phyloP scores from a whole-genome alignment of 2,113 vertebrate species.

The Pseudorectes ferrugineus region DNA sequence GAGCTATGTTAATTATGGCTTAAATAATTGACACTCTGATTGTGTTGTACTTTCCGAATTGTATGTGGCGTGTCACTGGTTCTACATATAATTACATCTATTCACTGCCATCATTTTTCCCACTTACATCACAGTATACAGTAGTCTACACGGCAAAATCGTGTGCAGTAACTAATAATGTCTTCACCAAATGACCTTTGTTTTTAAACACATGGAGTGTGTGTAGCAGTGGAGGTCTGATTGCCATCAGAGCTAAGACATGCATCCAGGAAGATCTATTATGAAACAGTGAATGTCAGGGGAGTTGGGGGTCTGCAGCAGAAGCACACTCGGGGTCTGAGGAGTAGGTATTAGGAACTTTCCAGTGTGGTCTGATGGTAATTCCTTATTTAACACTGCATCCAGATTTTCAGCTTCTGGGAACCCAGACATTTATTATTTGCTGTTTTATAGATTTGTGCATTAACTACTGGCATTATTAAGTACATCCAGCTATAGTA shows the following conservation, averaged over 20 bases:
- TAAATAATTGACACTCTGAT: slow-evolving; percentile 81
- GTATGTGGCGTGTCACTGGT: slow-evolving; percentile 50
- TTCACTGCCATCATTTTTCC: slow-evolving; percentile 47
- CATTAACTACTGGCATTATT: neutral
- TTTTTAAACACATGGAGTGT: neutral
- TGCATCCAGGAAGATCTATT: slow-evolving; percentile 39
- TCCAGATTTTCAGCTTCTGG: neutral
- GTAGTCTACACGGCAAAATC: neutral
- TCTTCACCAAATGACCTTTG: slow-evolving; percentile 45
- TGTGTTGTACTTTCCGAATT: slow-evolving; percentile 67
- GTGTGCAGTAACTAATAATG: neutral
- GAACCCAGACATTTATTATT: neutral
- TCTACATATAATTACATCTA: slow-evolving; percentile 66
- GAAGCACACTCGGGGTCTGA: neutral
- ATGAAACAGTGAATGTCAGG: slow-evolving; percentile 16
- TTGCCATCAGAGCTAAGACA: neutral
- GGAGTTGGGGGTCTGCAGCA: slow-evolving; percentile 27
- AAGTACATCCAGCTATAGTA: neutral
- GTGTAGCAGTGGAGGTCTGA: neutral
- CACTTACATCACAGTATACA: slow-evolving; percentile 22
- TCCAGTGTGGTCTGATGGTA: slow-evolving; percentile 2
- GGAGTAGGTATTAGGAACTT: slow-evolving; percentile 27
- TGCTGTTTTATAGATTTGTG: neutral
- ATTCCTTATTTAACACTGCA: slow-evolving; percentile 12
- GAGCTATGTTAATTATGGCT: slow-evolving; percentile 84